Evolutionary conservation across 2,113 vertebrate species (phyloP), one percentile per base, ranked within the genome.

Genomic region (Cololabis saira): DNA sequence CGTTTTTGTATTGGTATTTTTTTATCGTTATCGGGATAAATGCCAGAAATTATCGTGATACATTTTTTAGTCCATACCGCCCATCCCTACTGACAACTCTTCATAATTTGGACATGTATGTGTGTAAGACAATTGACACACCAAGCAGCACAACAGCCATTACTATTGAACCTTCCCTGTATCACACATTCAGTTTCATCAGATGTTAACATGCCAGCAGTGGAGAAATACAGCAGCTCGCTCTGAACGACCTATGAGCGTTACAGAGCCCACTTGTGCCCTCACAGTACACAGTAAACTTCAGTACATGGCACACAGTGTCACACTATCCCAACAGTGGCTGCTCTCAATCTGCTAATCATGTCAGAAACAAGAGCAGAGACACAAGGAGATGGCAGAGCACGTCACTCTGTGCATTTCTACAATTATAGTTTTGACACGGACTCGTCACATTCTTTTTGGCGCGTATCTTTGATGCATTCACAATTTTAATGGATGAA

Each of bases 151-250:
- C 6, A 42, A 49, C 37, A 72, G 55, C 61, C 24, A n/a, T 60
- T 60, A 65, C 47, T 0, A 1, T 48, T 45, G 37, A 37, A 60
- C 47, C 42, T 49, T 33, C 22, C 15, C 19, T 27, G 53, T 22
- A 11, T 21, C 9, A 54, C 70, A 59, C 56, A 69, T 55, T 60
- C 51, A 52, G 17, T 56, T 56, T 44, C 59, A 55, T 43, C 80
- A 69, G 55, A 78, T 60, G 71, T 21, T 70, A 60, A 53, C 69
- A 53, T 63, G 68, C 42, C 47, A 55, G 52, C 48, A 12, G 67
- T 10, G 41, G 18, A 74, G 41, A 63, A 59, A 24, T 22, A 61
- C 42, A 69, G 61, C 33, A 21, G 59, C 59, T 74, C 40, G 14
- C 48, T 69, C 65, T 47, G 58, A 71, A 50, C 50, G 49, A 67